These are phyloP conservation scores for Mormyrus lacerda DNA, from an alignment of 2,113 vertebrate genomes.

Conservation along the genomic window DNA sequence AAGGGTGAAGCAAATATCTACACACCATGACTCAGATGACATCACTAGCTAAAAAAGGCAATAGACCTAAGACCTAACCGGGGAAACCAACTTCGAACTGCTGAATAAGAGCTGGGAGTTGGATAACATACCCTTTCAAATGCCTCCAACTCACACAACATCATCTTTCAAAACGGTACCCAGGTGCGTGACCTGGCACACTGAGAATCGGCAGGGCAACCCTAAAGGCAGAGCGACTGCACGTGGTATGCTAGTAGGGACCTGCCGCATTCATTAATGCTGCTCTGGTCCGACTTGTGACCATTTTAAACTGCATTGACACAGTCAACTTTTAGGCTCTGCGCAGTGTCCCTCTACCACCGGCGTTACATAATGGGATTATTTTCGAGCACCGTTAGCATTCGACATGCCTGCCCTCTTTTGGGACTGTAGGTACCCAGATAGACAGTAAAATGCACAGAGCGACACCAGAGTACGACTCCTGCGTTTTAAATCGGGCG, in stretches of 20 bases:
- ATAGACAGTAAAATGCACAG: background rate
- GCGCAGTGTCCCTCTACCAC: background rate
- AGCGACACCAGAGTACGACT: background rate
- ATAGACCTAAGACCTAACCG: background rate
- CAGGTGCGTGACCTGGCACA: background rate
- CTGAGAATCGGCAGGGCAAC: background rate
- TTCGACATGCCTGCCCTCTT: background rate
- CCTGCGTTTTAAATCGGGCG: background rate
- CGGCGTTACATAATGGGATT: background rate
- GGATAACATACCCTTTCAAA: background rate
- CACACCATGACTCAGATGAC: background rate
- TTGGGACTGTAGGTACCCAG: background rate
- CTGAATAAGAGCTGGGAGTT: background rate
- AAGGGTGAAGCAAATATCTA: background rate
- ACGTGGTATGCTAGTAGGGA: background rate
- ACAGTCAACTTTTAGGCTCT: background rate
- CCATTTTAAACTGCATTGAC: background rate
- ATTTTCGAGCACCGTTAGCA: background rate
- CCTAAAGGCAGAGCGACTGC: background rate
- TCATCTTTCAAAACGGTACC: background rate
- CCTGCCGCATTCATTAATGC: background rate
- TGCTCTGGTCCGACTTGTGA: background rate
- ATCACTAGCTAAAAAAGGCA: background rate
- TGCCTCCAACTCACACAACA: background rate
- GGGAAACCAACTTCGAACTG: background rate